Percentiles rank a stretch among this genome's conserved stretches.
phyloP scores from a whole-genome alignment of 2,888 invertebrate species.

The Lomographa bimaculata region DNA sequence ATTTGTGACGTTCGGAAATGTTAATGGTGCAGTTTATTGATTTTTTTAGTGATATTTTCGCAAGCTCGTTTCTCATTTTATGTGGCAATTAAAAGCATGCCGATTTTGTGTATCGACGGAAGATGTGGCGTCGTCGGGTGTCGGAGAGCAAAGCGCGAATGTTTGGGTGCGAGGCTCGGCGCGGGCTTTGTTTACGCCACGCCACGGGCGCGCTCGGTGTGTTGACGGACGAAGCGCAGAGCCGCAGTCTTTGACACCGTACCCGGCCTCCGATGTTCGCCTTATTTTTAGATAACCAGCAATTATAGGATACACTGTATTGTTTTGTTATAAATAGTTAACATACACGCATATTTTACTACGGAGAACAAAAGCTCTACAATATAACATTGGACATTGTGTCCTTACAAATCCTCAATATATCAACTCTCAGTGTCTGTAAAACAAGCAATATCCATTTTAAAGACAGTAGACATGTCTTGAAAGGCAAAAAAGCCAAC shows the following conservation, averaged over 20 bases:
- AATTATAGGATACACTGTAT: slow-evolving; percentile 40
- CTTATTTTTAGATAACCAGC: slow-evolving; percentile 57
- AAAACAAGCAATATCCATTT: slow-evolving; percentile 11
- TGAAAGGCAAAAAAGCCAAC: slow-evolving; percentile 19
- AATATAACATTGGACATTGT: no score
- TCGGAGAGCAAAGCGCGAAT: slow-evolving; percentile 64
- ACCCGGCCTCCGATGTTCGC: slow-evolving; percentile 52
- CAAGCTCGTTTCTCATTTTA: slow-evolving; percentile 35
- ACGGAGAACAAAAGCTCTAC: no score
- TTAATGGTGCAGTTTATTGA: slow-evolving; percentile 72
- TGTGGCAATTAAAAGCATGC: slow-evolving; percentile 23
- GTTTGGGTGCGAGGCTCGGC: slow-evolving; percentile 46
- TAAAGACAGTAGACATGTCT: slow-evolving; percentile 14
- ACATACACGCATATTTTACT: no score
- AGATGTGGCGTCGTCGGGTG: slow-evolving; percentile 36
- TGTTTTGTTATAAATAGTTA: slow-evolving; percentile 39
- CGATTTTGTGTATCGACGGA: slow-evolving; percentile 29
- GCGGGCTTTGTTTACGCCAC: slow-evolving; percentile 67
- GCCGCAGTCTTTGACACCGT: slow-evolving; percentile 72
- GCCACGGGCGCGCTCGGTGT: slow-evolving; percentile 41
- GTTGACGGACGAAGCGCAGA: slow-evolving; percentile 71
- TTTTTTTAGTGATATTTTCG: slow-evolving; percentile 49
- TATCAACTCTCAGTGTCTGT: no score
- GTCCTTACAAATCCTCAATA: no score
- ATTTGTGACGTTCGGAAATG: slow-evolving; percentile 82